phyloP scores from a whole-genome alignment of 2,797 vertebrate species.

The Coluber constrictor region DNA sequence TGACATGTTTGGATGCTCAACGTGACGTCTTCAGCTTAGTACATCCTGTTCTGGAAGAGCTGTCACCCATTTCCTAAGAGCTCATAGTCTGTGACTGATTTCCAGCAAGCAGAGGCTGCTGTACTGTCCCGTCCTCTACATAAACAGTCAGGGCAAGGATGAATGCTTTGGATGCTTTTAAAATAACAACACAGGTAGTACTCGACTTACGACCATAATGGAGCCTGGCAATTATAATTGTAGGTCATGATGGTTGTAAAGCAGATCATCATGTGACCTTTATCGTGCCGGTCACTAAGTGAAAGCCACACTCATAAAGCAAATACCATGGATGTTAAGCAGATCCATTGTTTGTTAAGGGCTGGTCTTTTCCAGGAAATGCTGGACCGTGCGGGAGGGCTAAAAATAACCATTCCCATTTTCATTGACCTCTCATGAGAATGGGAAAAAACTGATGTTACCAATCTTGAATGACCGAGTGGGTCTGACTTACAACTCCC shows the following conservation, averaged over 20 bases:
- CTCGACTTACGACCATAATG: too few species aligned
- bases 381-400: too few species aligned
- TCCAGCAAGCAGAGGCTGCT: neutral
- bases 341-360: too few species aligned
- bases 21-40: neutral
- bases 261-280: too few species aligned
- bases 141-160: neutral
- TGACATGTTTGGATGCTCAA: constrained; percentile 3
- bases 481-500: neutral
- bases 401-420: neutral
- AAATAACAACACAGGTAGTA: neutral
- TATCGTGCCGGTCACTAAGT: too few species aligned
- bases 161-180: neutral
- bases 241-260: too few species aligned
- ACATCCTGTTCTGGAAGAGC: constrained; percentile 17
- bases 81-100: neutral
- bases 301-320: too few species aligned
- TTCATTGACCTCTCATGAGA: neutral
- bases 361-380: too few species aligned
- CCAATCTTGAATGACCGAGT: neutral
- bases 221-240: too few species aligned
- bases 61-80: neutral
- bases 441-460: neutral
- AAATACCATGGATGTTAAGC: too few species aligned
- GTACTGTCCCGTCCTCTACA: neutral